phyloP scores from a whole-genome alignment of 2,888 invertebrate species.

The Volucella inanis region DNA sequence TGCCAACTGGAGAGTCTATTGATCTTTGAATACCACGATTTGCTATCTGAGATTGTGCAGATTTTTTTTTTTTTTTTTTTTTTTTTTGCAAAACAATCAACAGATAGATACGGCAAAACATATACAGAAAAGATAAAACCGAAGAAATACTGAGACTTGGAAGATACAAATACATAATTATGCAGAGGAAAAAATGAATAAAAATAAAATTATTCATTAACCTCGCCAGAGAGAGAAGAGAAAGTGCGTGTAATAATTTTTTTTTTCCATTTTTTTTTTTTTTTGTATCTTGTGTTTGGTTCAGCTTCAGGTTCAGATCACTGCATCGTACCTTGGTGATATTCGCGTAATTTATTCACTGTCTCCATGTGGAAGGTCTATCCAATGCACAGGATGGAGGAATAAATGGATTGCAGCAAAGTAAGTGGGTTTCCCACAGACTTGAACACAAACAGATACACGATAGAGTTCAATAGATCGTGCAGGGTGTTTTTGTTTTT shows the following conservation, averaged over 20 bases:
- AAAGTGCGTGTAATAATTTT: constrained; percentile 66
- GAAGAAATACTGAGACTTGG: constrained; percentile 1
- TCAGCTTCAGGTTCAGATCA: constrained; percentile 6
- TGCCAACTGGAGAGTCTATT: constrained; percentile 43
- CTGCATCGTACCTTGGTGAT: constrained; percentile 24
- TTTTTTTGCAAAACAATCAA: constrained; percentile 36
- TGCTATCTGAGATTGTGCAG: constrained; percentile 30
- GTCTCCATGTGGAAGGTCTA: background rate
- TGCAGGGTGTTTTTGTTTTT: background rate
- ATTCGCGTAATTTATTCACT: constrained; percentile 63
- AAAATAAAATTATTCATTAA: constrained; percentile 62
- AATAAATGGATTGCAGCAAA: constrained; percentile 40
- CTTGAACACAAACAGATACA: constrained; percentile 9
- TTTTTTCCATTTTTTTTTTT: constrained; percentile 21
- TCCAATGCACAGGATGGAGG: constrained; percentile 39
- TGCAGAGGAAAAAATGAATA: constrained; percentile 41
- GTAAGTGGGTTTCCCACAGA: constrained; percentile 57
- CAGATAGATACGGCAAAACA: constrained; percentile 13
- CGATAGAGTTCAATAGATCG: constrained; percentile 64
- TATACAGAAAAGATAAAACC: constrained; percentile 20
- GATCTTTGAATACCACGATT: constrained; percentile 61
- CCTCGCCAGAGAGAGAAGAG: constrained; percentile 64
- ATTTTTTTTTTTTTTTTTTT: constrained; percentile 16
- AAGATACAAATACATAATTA: constrained; percentile 55
- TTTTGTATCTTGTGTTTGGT: background rate